Percentiles rank a stretch among this genome's conserved stretches.
Evolutionary conservation across 2,888 invertebrate genomes (phyloP).

Genomic region (Bellardia bayeri): DNA sequence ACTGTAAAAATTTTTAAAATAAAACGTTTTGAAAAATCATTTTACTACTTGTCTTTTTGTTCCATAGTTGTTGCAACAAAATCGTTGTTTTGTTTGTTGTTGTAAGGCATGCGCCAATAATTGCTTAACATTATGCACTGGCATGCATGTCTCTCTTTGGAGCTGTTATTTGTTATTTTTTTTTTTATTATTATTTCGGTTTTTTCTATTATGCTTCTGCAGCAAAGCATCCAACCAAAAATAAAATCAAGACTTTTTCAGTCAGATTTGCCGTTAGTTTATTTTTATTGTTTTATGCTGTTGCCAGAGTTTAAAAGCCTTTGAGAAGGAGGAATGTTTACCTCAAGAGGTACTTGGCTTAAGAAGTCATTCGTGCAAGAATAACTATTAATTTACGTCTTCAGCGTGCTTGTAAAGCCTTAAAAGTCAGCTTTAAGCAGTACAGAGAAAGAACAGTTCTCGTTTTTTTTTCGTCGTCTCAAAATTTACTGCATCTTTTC

Average conservation of each 20-base stretch:
- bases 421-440: no score
- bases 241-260: slow-evolving; percentile 37
- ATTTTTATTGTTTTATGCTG: neutral
- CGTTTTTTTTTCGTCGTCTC: no score
- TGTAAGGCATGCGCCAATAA: slow-evolving; percentile 70
- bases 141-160: slow-evolving; percentile 65
- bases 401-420: no score
- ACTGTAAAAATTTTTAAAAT: neutral
- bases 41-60: slow-evolving; percentile 64
- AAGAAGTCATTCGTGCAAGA: no score
- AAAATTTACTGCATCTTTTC: no score
- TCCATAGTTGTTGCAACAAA: slow-evolving; percentile 49
- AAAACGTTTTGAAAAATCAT: slow-evolving; percentile 57
- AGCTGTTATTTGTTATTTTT: slow-evolving; percentile 39
- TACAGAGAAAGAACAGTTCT: no score
- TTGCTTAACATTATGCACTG: slow-evolving; percentile 71
- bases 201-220: slow-evolving; percentile 21
- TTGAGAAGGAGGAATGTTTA: slow-evolving; percentile 51
- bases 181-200: neutral
- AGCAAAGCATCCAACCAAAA: slow-evolving; percentile 64
- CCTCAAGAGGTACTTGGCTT: slow-evolving; percentile 20
- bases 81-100: slow-evolving; percentile 46
- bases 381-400: no score
- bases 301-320: slow-evolving; percentile 57
- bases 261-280: slow-evolving; percentile 58